Evolutionary conservation across 1,140 invertebrate genomes (phyloP).

Genomic region (Plutomurus gul): DNA sequence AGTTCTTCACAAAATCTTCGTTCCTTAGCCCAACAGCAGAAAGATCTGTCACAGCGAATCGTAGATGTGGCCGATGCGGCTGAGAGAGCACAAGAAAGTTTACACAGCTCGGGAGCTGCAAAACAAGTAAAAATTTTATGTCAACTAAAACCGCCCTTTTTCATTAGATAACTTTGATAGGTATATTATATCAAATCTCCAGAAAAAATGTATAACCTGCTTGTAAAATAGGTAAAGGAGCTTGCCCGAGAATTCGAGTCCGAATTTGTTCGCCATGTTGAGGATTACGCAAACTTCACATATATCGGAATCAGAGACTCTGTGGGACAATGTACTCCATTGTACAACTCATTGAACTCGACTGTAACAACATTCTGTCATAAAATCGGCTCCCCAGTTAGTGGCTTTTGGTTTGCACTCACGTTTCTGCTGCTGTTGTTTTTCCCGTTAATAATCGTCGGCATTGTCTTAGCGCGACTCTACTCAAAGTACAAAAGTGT

Average conservation of each 20-base stretch:
- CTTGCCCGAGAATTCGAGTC: constrained; percentile 40
- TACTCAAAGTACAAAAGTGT: constrained; percentile 43
- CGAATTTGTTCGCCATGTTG: constrained; percentile 44
- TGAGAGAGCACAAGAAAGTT: constrained; percentile 43
- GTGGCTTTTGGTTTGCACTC: constrained; percentile 44
- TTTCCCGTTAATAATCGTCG: constrained; percentile 38
- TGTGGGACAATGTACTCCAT: constrained; percentile 43
- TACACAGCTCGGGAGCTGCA: constrained; percentile 35
- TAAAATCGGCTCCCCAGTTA: constrained; percentile 43
- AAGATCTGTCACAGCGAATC: constrained; percentile 41
- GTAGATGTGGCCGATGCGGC: constrained; percentile 43
- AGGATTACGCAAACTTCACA: constrained; percentile 47
- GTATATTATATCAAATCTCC: neutral
- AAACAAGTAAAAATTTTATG: constrained; percentile 8
- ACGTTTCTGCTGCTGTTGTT: constrained; percentile 44
- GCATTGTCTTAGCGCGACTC: constrained; percentile 37
- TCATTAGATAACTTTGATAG: neutral
- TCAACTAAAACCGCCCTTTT: neutral
- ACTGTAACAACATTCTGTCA: constrained; percentile 34
- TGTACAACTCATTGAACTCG: constrained; percentile 36
- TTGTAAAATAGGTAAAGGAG: constrained; percentile 31
- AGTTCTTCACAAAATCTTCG: constrained; percentile 31
- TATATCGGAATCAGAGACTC: constrained; percentile 31
- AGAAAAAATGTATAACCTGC: neutral
- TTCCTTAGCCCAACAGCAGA: constrained; percentile 41